A percentile compares a stretch with the other conserved stretches of the same genome.
These are phyloP conservation scores for Melospiza melodia DNA, from an alignment of 2,113 vertebrate genomes.

Conservation along the genomic window DNA sequence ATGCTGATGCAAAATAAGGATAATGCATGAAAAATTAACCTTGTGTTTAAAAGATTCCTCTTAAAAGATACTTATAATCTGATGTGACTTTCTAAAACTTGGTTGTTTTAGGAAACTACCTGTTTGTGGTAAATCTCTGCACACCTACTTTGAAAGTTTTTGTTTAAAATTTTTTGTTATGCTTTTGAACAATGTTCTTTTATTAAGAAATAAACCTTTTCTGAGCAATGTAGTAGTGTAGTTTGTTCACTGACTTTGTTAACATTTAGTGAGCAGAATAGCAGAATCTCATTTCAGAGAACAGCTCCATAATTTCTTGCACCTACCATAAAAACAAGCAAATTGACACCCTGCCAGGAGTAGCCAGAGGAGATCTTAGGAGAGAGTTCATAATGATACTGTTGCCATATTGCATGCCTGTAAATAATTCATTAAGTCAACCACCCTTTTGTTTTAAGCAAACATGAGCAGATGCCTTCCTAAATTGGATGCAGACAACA, in stretches of 20 bases:
- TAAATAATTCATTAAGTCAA: slow-evolving; percentile 86
- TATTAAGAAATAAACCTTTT: slow-evolving; percentile 12
- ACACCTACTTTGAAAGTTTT: background rate
- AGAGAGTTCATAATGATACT: slow-evolving; percentile 75
- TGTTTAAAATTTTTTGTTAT: background rate
- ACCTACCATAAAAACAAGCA: slow-evolving; percentile 80
- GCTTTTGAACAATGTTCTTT: background rate
- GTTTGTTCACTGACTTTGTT: slow-evolving; percentile 14
- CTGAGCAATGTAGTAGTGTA: background rate
- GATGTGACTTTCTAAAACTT: background rate
- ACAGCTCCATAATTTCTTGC: slow-evolving; percentile 65
- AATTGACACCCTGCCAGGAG: slow-evolving; percentile 80
- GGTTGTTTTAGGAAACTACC: background rate
- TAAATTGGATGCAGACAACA: slow-evolving; percentile 75
- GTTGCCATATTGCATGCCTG: slow-evolving; percentile 75
- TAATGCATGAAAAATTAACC: background rate
- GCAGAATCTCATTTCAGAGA: slow-evolving; percentile 66
- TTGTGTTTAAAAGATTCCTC: background rate
- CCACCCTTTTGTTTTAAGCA: slow-evolving; percentile 82
- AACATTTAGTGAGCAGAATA: slow-evolving; percentile 28
- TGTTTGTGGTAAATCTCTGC: background rate
- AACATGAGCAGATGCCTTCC: slow-evolving; percentile 80
- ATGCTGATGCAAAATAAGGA: background rate
- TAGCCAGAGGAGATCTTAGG: slow-evolving; percentile 81
- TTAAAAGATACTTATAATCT: background rate